A percentile compares a stretch with the other conserved stretches of the same genome.
These are phyloP conservation scores for Sciurus vulgaris DNA, from an alignment of 2,797 vertebrate species.

Conservation along the genomic window DNA sequence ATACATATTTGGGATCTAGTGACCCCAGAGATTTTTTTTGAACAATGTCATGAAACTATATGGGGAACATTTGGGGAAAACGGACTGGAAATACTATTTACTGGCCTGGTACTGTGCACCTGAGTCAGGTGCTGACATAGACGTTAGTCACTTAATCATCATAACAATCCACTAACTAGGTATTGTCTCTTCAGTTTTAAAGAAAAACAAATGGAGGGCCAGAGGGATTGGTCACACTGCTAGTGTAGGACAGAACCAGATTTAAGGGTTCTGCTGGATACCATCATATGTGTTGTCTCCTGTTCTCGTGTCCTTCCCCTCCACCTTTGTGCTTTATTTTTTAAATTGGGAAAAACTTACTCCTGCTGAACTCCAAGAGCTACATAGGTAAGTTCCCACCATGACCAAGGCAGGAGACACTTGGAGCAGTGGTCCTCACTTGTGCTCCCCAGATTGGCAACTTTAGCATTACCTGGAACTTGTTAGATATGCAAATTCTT, in stretches of 20 bases:
- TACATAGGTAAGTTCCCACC: background rate
- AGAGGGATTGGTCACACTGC: background rate
- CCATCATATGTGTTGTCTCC: no score
- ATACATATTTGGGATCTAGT: no score
- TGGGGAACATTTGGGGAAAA: background rate
- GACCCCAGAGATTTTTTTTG: background rate
- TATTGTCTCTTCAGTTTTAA: background rate
- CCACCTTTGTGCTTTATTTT: background rate
- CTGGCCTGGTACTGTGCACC: background rate
- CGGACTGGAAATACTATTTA: background rate
- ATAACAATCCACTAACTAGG: background rate
- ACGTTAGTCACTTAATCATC: background rate
- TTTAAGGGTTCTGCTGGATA: background rate
- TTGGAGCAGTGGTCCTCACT: background rate
- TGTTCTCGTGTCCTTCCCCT: background rate
- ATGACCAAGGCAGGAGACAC: background rate
- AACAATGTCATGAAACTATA: background rate
- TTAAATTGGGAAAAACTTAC: background rate
- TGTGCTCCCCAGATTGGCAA: background rate
- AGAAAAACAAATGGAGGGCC: background rate
- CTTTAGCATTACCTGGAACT: background rate
- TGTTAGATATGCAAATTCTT: background rate
- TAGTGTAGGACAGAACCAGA: background rate
- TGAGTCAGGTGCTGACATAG: background rate
- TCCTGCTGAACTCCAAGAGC: background rate